Conservation (phyloP, 1,140 invertebrate species). For the Tetramorium alpestre region DNA sequence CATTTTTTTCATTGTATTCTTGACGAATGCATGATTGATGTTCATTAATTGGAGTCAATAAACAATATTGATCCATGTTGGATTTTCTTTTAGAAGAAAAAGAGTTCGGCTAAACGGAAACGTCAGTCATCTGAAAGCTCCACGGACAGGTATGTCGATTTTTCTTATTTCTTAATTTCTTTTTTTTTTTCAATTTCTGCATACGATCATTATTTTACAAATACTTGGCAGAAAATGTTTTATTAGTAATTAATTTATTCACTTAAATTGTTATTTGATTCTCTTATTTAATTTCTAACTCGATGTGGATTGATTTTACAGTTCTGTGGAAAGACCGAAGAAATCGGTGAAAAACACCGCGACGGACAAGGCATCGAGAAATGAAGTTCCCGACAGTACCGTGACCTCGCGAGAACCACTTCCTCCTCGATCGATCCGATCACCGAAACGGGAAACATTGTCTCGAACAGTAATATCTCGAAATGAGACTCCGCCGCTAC, state of each 20-base stretch:
- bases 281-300: slow-evolving; percentile 36
- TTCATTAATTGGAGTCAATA: slow-evolving; percentile 65
- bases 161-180: neutral
- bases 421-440: slow-evolving; percentile 66
- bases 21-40: slow-evolving; percentile 81
- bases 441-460: slow-evolving; percentile 68
- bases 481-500: slow-evolving; percentile 69
- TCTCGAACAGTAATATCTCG: slow-evolving; percentile 58
- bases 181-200: neutral
- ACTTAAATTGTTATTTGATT: neutral
- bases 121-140: slow-evolving; percentile 74
- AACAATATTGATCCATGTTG: slow-evolving; percentile 63
- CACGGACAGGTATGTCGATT: slow-evolving; percentile 77
- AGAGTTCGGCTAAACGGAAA: slow-evolving; percentile 80
- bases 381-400: slow-evolving; percentile 70
- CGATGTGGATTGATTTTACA: slow-evolving; percentile 56
- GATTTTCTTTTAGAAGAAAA: slow-evolving; percentile 84
- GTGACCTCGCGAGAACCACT: slow-evolving; percentile 32
- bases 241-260: neutral
- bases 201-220: slow-evolving; percentile 22
- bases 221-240: neutral
- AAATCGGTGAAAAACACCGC: slow-evolving; percentile 71
- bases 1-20: slow-evolving; percentile 64
- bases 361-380: slow-evolving; percentile 64
- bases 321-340: slow-evolving; percentile 79